Percentiles rank a stretch among this genome's conserved stretches.
Conservation (phyloP, 2,797 vertebrate genomes). For the Gallirallus australis region DNA sequence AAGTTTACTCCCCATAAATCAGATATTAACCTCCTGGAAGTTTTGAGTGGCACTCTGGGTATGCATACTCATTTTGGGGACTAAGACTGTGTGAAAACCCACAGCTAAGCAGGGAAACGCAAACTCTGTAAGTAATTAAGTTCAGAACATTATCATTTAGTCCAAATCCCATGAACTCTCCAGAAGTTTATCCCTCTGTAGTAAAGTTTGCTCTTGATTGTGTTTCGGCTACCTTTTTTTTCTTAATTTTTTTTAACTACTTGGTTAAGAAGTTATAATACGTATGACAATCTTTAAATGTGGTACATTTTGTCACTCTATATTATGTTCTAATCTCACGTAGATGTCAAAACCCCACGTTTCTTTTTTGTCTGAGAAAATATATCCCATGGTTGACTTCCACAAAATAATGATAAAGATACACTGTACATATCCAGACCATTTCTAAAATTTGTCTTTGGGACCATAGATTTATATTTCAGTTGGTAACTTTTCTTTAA, state of each 20-base stretch:
- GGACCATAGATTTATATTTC: not conserved
- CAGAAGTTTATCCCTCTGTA: not conserved
- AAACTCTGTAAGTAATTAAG: not conserved
- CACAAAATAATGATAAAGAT: not conserved
- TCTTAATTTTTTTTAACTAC: not conserved
- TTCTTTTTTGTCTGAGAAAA: not conserved
- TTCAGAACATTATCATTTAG: not conserved
- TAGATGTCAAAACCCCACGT: not conserved
- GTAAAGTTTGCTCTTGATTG: not conserved
- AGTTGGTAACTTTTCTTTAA: not conserved
- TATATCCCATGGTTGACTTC: not conserved
- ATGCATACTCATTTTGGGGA: not conserved
- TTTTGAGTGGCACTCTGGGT: not conserved
- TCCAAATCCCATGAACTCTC: not conserved
- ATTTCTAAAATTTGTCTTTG: not conserved
- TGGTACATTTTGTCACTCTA: not conserved
- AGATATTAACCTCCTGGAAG: not conserved
- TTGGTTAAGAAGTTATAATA: not conserved
- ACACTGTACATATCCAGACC: not conserved
- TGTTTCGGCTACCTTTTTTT: not conserved
- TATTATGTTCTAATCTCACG: not conserved
- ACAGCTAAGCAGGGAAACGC: not conserved
- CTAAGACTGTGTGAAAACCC: not conserved
- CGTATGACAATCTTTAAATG: not conserved
- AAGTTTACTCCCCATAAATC: not conserved